Base-by-base conservation (phyloP, 2,888 invertebrate species). In the Leptinotarsa haldemani region DNA sequence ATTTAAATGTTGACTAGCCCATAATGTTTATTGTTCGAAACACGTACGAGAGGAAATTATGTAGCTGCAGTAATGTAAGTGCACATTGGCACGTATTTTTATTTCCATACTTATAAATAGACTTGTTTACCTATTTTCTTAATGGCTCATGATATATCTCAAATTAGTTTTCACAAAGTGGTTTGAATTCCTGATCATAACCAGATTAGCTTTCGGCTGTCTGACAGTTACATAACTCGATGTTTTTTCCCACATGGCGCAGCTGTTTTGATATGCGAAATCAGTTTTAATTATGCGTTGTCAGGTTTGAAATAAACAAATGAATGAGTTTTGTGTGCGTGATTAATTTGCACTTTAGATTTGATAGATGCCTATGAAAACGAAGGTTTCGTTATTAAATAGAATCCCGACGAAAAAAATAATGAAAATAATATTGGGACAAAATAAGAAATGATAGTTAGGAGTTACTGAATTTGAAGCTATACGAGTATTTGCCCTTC, bases 161-260 rank as follows among this genome's bases (percentile, higher is more conserved):
- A 30, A 61, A 61, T 61, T 61, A 61, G 61, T 61, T 61, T 61
- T 61, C 61, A 12, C 61, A 7, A n/a, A 61, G 30, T 61, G 61
- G 61, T 61, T 61, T 30, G 61, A 40, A 30, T n/a, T 61, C 61
- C 16, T 61, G 30, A 61, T 61, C 40, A n/a, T 15, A 40, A 16
- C 16, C 30, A 61, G 25, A 30, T 40, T 30, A 61, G 61, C 61
- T 61, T 30, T 61, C 61, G 40, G 61, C n/a, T 61, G 30, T 61
- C 40, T 30, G 40, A n/a, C n/a, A 30, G 16, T n/a, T 61, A 61
- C 12, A 30, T 61, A 61, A 61, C n/a, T 40, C n/a, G 30, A 61
- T 58, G 58, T 58, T 58, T 61, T 61, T 61, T 61, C 61, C n/a
- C 25, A 40, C 61, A 61, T 61, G 61, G 61, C 30, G 40, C 61